Evolutionary conservation across 2,113 vertebrate genomes (phyloP).

Genomic region (human (Homo sapiens)): GRCh38 chr6:7246501-7247000

Average conservation of each 20-base stretch:
- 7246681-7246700: slow-evolving; percentile 97
- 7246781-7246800: slow-evolving; percentile 91
- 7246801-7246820: slow-evolving; percentile 93
- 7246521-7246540: slow-evolving; percentile 36
- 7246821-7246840: slow-evolving; percentile 94
- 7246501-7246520: slow-evolving; percentile 18
- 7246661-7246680: slow-evolving; percentile 88
- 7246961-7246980: slow-evolving; percentile 74
- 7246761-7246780: slow-evolving; percentile 73
- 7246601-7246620: slow-evolving; percentile 66
- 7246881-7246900: slow-evolving; percentile 61
- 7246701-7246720: slow-evolving; percentile 95
- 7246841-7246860: slow-evolving; percentile 94
- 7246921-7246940: not conserved
- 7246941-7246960: slow-evolving; percentile 65
- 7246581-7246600: slow-evolving; percentile 57
- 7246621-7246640: slow-evolving; percentile 73
- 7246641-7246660: slow-evolving; percentile 75
- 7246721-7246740: slow-evolving; percentile 96
- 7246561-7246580: not conserved
- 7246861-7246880: slow-evolving; percentile 82
- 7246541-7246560: slow-evolving; percentile 5
- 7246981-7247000: slow-evolving; percentile 72
- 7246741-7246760: slow-evolving; percentile 80
- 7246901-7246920: not conserved